Percentiles rank a stretch among this genome's conserved stretches.
phyloP scores from a whole-genome alignment of 2,797 vertebrate genomes.

The Acrocephalus scirpaceus region DNA sequence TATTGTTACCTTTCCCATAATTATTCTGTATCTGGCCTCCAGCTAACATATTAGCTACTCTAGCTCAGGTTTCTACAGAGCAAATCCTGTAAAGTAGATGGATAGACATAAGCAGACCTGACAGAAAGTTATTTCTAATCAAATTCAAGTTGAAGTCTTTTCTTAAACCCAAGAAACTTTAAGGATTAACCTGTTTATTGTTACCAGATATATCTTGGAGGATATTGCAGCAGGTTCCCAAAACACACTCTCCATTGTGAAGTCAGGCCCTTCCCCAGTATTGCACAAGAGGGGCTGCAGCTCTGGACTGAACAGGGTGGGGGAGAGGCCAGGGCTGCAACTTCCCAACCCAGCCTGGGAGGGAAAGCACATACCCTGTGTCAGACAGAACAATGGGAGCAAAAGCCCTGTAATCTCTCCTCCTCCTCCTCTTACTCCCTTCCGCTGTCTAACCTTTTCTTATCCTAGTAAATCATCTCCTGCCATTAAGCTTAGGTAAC shows the following conservation, averaged over 20 bases:
- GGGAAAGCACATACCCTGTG: background rate
- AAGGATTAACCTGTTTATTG: constrained; percentile 29
- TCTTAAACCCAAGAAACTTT: constrained; percentile 17
- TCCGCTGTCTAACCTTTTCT: background rate
- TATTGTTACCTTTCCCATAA: background rate
- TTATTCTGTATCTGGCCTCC: background rate
- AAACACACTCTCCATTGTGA: background rate
- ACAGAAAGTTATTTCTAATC: constrained; percentile 26
- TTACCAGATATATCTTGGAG: background rate
- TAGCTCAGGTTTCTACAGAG: background rate
- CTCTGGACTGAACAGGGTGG: background rate
- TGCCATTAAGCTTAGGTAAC: background rate
- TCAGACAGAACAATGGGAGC: background rate
- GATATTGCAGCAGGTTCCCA: background rate
- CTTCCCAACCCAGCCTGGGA: background rate
- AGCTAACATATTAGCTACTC: background rate
- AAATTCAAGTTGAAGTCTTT: constrained; percentile 41
- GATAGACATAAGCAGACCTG: background rate
- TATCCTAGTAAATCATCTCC: background rate
- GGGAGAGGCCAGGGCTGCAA: background rate
- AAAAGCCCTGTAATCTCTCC: background rate
- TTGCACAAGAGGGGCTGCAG: background rate
- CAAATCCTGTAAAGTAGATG: background rate
- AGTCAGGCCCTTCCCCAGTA: background rate
- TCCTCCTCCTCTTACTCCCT: background rate